A percentile compares a stretch with the other conserved stretches of the same genome.
phyloP scores from a whole-genome alignment of 2,888 invertebrate genomes.

The Caenorhabditis zanzibari region DNA sequence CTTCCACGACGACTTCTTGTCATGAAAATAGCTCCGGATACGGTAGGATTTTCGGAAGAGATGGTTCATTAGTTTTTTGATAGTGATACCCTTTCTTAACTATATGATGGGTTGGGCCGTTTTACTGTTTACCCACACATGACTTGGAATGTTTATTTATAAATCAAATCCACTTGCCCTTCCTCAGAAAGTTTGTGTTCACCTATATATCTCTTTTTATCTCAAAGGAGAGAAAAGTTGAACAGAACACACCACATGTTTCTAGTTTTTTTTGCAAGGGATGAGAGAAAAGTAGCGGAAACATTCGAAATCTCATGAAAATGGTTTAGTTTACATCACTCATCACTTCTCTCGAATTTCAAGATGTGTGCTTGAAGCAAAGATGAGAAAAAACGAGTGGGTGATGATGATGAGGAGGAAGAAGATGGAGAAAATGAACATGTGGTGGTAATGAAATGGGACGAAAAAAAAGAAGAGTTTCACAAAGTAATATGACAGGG shows the following conservation, averaged over 20 bases:
- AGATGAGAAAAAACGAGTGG: conserved; percentile 48
- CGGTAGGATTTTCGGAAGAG: conserved; percentile 45
- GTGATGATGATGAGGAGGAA: conserved; percentile 36
- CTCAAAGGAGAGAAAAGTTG: not conserved
- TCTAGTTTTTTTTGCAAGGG: conserved; percentile 13
- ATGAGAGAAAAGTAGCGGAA: conserved; percentile 5
- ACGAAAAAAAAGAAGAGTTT: conserved; percentile 30
- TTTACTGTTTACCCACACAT: conserved; percentile 22
- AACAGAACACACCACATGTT: conserved; percentile 52
- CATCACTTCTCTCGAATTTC: conserved; percentile 46
- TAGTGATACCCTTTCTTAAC: not conserved
- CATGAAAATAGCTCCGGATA: conserved; percentile 26
- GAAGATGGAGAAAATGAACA: conserved; percentile 33
- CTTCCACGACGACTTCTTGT: not conserved
- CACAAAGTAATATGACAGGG: conserved; percentile 45
- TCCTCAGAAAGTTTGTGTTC: not conserved
- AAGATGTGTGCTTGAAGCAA: conserved; percentile 42
- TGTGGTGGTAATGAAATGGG: conserved; percentile 47
- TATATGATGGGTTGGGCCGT: conserved; percentile 19
- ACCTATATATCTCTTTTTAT: not conserved
- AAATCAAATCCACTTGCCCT: conserved; percentile 19
- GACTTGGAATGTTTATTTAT: conserved; percentile 41
- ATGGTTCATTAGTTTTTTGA: conserved; percentile 7
- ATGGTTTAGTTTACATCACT: conserved; percentile 44
- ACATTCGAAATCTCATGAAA: conserved; percentile 44